Conservation (phyloP, 2,797 vertebrate species). For the Atherinosoma microstoma region DNA sequence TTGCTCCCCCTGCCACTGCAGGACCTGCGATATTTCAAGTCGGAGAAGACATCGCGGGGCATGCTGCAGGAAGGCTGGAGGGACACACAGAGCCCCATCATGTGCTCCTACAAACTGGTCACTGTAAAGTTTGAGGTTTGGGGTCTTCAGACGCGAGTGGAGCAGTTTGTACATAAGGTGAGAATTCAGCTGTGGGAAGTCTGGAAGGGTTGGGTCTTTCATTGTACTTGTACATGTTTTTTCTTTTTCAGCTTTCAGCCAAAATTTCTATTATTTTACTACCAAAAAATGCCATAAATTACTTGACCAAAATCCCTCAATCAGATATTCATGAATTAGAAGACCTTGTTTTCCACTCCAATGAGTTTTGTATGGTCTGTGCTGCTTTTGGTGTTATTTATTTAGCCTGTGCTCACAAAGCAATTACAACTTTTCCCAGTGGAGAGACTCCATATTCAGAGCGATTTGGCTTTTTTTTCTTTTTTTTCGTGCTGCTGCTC, state of each 20-base stretch:
- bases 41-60: conserved; percentile 94
- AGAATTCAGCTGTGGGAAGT: conserved; percentile 34
- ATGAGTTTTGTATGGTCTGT: background rate
- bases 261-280: background rate
- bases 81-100: conserved; percentile 93
- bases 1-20: conserved; percentile 51
- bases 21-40: conserved; percentile 96
- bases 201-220: background rate
- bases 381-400: background rate
- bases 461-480: too few species aligned
- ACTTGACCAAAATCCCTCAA: too few species aligned
- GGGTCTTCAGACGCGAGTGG: conserved; percentile 98
- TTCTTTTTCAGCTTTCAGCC: too few species aligned
- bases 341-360: too few species aligned
- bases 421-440: background rate
- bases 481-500: background rate
- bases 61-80: conserved; percentile 95
- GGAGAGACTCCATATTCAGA: background rate
- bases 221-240: too few species aligned
- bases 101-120: conserved; percentile 99
- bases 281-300: background rate
- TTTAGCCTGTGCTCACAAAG: background rate
- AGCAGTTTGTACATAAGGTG: conserved; percentile 99
- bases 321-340: too few species aligned
- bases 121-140: conserved; percentile 99